Percentiles rank a stretch among this genome's conserved stretches.
phyloP scores from a whole-genome alignment of 1,140 invertebrate genomes.

The Trichogramma pretiosum region DNA sequence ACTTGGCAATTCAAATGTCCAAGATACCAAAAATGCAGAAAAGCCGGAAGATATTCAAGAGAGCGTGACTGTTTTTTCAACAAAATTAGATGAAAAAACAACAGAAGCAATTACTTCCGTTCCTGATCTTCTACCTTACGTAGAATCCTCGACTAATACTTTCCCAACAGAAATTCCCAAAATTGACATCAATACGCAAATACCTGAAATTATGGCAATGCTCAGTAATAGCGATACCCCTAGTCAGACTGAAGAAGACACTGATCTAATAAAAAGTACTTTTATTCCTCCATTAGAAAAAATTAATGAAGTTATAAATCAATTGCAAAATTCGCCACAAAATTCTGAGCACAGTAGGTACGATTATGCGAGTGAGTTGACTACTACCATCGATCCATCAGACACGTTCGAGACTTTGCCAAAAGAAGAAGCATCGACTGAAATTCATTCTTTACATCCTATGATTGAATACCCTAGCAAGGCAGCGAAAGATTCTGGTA shows the following conservation, averaged over 20 bases:
- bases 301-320: slow-evolving; percentile 11
- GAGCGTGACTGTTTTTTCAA: neutral
- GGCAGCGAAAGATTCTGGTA: too few relatives aligned
- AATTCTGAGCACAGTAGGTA: neutral
- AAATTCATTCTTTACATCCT: too few relatives aligned
- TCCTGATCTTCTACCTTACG: too few relatives aligned
- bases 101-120: neutral
- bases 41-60: too few relatives aligned
- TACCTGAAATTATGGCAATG: slow-evolving; percentile 5
- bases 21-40: slow-evolving; percentile 4
- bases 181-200: neutral
- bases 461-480: too few relatives aligned
- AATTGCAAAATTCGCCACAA: slow-evolving; percentile 1
- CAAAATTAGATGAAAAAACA: neutral
- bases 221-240: neutral
- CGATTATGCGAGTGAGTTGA: neutral
- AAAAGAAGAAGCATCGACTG: too few relatives aligned
- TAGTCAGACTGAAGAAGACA: slow-evolving; percentile 5
- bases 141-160: neutral
- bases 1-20: neutral
- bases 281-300: slow-evolving; percentile 14
- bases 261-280: neutral
- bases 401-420: slow-evolving; percentile 10
- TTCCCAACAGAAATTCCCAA: too few relatives aligned
- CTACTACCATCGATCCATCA: slow-evolving; percentile 8